Evolutionary conservation across 2,797 vertebrate genomes (phyloP).

Genomic region (Chrosomus eos): DNA sequence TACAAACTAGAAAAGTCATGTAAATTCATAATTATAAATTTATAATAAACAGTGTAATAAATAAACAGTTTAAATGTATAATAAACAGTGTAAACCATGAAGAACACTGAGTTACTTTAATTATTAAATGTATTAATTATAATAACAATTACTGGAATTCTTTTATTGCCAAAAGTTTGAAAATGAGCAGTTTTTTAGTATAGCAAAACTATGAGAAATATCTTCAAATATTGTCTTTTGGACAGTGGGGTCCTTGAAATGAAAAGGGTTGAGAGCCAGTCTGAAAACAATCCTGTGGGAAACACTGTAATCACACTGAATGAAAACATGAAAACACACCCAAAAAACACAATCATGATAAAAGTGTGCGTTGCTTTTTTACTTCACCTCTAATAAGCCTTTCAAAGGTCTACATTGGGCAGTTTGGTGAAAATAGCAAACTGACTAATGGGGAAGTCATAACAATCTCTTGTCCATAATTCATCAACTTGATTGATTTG

Average conservation of each 20-base stretch:
- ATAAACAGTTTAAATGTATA: not conserved
- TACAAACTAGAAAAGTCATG: not conserved
- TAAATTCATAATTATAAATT: too few species aligned
- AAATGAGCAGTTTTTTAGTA: not conserved
- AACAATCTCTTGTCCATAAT: constrained; percentile 61
- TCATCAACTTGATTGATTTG: constrained; percentile 64
- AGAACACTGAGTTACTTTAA: not conserved
- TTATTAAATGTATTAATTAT: not conserved
- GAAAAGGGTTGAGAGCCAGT: not conserved
- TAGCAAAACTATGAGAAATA: not conserved
- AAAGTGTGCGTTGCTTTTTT: not conserved
- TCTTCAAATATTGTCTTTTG: not conserved
- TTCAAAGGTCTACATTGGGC: constrained; percentile 11
- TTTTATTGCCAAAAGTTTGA: not conserved
- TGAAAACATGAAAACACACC: constrained; percentile 41
- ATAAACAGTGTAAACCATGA: not conserved
- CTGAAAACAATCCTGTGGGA: not conserved
- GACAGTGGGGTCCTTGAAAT: not conserved
- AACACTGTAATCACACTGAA: constrained; percentile 35
- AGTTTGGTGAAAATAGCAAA: constrained; percentile 22
- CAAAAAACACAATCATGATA: constrained; percentile 16
- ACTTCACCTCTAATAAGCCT: constrained; percentile 15
- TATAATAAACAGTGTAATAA: not conserved
- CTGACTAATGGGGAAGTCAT: constrained; percentile 52
- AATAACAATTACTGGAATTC: rapidly evolving